These are phyloP conservation scores for Etheostoma cragini DNA, from an alignment of 2,113 vertebrate genomes.

Conservation along the genomic window DNA sequence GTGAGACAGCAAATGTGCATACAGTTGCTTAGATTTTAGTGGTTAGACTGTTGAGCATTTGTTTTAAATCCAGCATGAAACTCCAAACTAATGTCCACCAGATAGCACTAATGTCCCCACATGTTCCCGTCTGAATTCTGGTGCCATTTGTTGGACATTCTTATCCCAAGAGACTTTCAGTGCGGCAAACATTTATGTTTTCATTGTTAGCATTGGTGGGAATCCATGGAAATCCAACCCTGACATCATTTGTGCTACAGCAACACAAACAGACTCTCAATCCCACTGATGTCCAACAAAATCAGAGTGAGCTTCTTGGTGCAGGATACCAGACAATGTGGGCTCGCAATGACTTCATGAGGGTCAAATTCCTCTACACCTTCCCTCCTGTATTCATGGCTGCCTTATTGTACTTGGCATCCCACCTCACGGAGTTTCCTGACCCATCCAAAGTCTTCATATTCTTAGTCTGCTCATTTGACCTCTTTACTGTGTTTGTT, in stretches of 20 bases:
- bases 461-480: conserved; percentile 45
- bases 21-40: conserved; percentile 33
- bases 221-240: conserved; percentile 4
- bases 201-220: background rate
- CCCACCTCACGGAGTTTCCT: conserved; percentile 42
- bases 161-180: background rate
- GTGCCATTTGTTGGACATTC: background rate
- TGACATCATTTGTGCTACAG: background rate
- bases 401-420: conserved; percentile 62
- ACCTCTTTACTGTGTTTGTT: conserved; percentile 62
- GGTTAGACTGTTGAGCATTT: conserved; percentile 23
- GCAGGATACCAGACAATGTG: background rate
- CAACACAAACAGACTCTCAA: conserved; percentile 28
- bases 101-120: conserved; percentile 43
- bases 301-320: conserved; percentile 14
- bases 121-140: conserved; percentile 5
- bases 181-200: conserved; percentile 18
- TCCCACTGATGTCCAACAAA: background rate
- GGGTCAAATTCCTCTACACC: conserved; percentile 56
- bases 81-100: conserved; percentile 33
- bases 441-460: conserved; percentile 37
- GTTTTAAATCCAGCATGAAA: conserved; percentile 24
- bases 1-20: conserved; percentile 12
- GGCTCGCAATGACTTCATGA: conserved; percentile 33
- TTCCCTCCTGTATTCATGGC: conserved; percentile 41